Conservation (phyloP, 2,888 invertebrate species). For the Stegana nigrithorax region DNA sequence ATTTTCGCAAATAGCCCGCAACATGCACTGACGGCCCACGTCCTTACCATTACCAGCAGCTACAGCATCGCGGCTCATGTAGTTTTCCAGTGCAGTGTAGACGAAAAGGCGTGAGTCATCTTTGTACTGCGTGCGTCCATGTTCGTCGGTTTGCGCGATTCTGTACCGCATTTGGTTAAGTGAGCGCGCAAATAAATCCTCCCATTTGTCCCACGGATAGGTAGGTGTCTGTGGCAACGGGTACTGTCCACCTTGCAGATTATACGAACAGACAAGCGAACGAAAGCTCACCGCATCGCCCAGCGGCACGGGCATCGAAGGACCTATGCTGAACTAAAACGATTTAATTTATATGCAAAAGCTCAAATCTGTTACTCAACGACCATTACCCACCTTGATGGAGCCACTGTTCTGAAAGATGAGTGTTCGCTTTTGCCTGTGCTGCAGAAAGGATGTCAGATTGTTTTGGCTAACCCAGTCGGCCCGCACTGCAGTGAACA, state of each 20-base stretch:
- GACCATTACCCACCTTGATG: not conserved
- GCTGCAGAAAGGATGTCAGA: not conserved
- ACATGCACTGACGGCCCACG: slow-evolving; percentile 40
- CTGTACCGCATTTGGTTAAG: slow-evolving; percentile 20
- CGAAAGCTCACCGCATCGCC: slow-evolving; percentile 51
- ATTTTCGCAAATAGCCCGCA: slow-evolving; percentile 54
- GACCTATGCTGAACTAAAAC: slow-evolving; percentile 31
- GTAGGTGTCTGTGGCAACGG: slow-evolving; percentile 41
- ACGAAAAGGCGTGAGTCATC: slow-evolving; percentile 25
- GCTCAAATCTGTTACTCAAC: no score
- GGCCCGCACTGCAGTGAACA: no score
- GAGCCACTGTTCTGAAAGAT: slow-evolving; percentile 3
- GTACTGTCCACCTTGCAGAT: slow-evolving; percentile 48
- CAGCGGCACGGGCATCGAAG: slow-evolving; percentile 43
- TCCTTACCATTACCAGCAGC: not conserved
- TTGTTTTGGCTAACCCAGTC: no score
- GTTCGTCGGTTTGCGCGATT: not conserved
- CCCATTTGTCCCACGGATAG: slow-evolving; percentile 53
- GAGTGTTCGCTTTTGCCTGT: not conserved
- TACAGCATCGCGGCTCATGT: slow-evolving; percentile 32
- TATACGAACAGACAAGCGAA: slow-evolving; percentile 43
- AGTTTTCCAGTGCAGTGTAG: not conserved
- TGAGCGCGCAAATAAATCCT: slow-evolving; percentile 41
- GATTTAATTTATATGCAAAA: no score
- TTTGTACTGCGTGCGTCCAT: no score